A percentile compares a stretch with the other conserved stretches of the same genome.
Evolutionary conservation across 2,113 vertebrate genomes (phyloP).

Genomic region (Nycticorax nycticorax): DNA sequence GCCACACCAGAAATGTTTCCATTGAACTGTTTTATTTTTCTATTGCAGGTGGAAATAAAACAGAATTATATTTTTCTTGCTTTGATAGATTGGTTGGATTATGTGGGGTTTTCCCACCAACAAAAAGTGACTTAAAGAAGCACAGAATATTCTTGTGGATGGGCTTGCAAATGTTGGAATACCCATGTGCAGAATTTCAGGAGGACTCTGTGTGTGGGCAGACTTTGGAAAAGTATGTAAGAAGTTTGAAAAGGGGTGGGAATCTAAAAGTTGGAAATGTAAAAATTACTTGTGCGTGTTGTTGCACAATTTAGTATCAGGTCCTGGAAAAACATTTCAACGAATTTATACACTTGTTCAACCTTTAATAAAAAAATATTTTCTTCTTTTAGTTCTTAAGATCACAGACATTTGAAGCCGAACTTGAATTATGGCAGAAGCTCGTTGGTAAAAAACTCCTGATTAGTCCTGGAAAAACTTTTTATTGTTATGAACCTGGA

Average conservation of each 20-base stretch:
- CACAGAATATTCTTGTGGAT: background rate
- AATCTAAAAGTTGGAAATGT: background rate
- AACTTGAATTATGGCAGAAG: conserved; percentile 51
- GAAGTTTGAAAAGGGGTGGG: background rate
- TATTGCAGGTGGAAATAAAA: background rate
- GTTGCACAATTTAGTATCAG: background rate
- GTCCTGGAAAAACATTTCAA: background rate
- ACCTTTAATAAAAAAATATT: background rate
- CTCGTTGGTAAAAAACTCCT: conserved; percentile 36
- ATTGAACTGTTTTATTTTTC: background rate
- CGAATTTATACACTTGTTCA: background rate
- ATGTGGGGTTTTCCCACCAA: conserved; percentile 44
- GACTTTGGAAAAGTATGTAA: conserved; percentile 53
- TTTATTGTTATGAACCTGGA: conserved; percentile 40
- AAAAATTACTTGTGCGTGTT: background rate
- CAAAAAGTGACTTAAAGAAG: conserved; percentile 26
- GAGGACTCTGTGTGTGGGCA: conserved; percentile 59
- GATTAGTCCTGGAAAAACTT: conserved; percentile 42
- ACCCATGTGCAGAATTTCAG: conserved; percentile 13
- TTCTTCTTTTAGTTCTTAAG: conserved; percentile 14
- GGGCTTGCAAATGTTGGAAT: conserved; percentile 35
- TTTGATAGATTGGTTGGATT: conserved; percentile 44
- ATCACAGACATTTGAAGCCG: conserved; percentile 44
- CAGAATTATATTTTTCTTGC: background rate
- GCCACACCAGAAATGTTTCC: background rate